phyloP scores from a whole-genome alignment of 1,140 invertebrate genomes.

The Drosophila punjabiensis region DNA sequence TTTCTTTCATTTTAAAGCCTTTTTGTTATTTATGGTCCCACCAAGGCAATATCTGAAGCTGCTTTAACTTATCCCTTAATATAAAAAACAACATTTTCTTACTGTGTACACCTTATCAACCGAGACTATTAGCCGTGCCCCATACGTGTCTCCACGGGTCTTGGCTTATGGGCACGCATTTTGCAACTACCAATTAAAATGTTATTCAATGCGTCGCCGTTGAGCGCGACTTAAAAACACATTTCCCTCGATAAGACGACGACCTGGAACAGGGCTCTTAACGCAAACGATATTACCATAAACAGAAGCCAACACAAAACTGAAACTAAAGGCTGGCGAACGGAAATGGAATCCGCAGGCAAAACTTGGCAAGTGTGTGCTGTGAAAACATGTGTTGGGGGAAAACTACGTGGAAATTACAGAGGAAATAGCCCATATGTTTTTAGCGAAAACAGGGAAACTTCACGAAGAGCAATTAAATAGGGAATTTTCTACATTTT shows the following conservation, averaged over 20 bases:
- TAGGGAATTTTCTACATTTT: not conserved
- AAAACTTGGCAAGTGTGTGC: conserved; percentile 14
- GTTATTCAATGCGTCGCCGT: conserved; percentile 64
- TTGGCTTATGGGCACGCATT: conserved; percentile 71
- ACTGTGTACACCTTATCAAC: conserved; percentile 25
- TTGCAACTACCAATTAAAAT: conserved; percentile 76
- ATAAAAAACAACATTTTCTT: not conserved
- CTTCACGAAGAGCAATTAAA: not conserved
- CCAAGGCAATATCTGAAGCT: fast-evolving
- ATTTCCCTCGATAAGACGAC: conserved; percentile 54
- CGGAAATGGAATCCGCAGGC: conserved; percentile 34
- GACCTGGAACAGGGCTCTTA: conserved; percentile 27
- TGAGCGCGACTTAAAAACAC: conserved; percentile 59
- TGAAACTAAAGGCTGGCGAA: conserved; percentile 7
- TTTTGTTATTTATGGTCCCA: too few relatives aligned
- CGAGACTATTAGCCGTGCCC: conserved; percentile 42
- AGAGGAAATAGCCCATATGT: conserved; percentile 19
- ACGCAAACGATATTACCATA: conserved; percentile 29
- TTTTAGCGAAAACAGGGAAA: conserved; percentile 1
- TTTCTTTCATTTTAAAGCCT: not conserved
- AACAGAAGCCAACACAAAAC: conserved; percentile 42
- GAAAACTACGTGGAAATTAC: conserved; percentile 5
- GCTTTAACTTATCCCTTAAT: too few relatives aligned
- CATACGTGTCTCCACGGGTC: conserved; percentile 42
- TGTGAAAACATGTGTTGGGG: conserved; percentile 7